Base-by-base conservation (phyloP, 2,888 invertebrate species). In the Glyphotaelius pellucidus region DNA sequence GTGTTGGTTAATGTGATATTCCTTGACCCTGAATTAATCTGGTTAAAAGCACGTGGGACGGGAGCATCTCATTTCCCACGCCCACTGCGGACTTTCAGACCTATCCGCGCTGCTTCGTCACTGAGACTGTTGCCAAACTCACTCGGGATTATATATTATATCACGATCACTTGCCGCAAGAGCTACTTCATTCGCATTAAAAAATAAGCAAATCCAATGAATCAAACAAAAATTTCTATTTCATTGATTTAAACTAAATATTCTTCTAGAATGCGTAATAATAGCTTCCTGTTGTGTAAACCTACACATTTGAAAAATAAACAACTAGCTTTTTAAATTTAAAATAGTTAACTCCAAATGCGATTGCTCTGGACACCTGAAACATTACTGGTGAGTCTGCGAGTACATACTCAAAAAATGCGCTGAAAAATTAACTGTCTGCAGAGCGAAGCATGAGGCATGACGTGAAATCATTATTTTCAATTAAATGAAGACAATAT, bases 41-140 rank as follows among this genome's bases (percentile, higher is more conserved):
- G 42, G 7, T 25, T 9, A 67, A 32, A n/a, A n/a, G 42, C 86
- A 86, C 86, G 86, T 86, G 86, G 47, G 47, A 86, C 7, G n/a
- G 38, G 15, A 25, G 42, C n/a, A 30, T 47, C 30, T 42, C 47
- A n/a, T n/a, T 86, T 47, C 14, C 30, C 86, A 38, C 42, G n/a
- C 38, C 42, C 25, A 30, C 42, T 30, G 14, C 30, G 11, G 9
- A 5, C 3, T 42, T 42, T 42, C 42, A 42, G 42, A 42, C 42
- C 67, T 67, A 67, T n/a, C 85, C 85, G 38, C 85, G 38, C 42
- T 38, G 38, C 3, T 83, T 83, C 81, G 81, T 38, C 85, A 67
- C 67, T 5, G 25, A 67, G 19, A 19, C 67, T 2, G 38, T 85
- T 85, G 85, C 35, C 85, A 85, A 86, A 67, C 9, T n/a, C 67